phyloP scores from a whole-genome alignment of 2,888 invertebrate species.

The Drosophila limbata region DNA sequence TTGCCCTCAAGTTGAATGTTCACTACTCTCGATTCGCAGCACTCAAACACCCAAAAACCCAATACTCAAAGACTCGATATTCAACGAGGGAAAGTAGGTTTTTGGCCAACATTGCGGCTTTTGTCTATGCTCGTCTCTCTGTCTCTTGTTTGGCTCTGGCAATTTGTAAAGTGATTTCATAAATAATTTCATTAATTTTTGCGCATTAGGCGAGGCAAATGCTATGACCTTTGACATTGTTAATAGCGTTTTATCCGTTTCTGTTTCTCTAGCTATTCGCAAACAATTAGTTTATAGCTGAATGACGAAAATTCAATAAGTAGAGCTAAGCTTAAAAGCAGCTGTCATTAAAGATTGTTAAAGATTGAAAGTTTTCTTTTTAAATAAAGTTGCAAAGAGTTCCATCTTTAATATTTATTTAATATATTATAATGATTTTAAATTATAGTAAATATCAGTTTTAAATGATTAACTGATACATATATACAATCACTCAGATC shows the following conservation, averaged over 20 bases:
- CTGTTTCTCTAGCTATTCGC: conserved; percentile 3
- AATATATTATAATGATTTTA: neutral
- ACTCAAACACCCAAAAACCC: conserved; percentile 15
- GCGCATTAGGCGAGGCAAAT: conserved; percentile 51
- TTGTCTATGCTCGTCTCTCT: conserved; percentile 10
- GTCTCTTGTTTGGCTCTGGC: conserved; percentile 7
- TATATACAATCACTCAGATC: neutral
- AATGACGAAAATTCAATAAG: conserved; percentile 13
- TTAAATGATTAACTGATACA: neutral
- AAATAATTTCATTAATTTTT: conserved; percentile 58
- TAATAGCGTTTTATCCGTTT: conserved; percentile 17
- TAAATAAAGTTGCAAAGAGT: neutral
- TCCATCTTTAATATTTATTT: neutral
- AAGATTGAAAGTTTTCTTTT: neutral
- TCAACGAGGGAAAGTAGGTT: neutral
- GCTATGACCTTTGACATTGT: conserved; percentile 49
- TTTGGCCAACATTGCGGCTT: conserved; percentile 31
- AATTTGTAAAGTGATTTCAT: conserved; percentile 56
- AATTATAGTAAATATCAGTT: neutral
- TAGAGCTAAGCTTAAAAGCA: neutral
- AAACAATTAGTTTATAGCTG: conserved; percentile 41
- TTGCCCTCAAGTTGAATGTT: conserved; percentile 43
- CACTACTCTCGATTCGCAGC: conserved; percentile 15
- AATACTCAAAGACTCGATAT: conserved; percentile 3
- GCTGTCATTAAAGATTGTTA: neutral